A percentile compares a stretch with the other conserved stretches of the same genome.
Evolutionary conservation across 1,140 invertebrate genomes (phyloP).

Genomic region (Tetramorium simillimum): DNA sequence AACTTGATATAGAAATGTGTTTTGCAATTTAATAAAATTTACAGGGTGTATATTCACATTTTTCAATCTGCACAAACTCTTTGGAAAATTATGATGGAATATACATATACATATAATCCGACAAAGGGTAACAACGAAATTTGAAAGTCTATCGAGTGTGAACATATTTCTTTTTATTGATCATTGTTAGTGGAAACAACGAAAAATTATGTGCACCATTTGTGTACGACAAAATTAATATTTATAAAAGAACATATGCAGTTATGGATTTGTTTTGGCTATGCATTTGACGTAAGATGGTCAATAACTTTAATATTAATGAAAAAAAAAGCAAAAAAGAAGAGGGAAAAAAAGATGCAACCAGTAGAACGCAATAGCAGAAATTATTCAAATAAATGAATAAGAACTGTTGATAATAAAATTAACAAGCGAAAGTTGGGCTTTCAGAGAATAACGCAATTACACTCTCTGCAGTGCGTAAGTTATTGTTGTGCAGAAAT

Average conservation of each 20-base stretch:
- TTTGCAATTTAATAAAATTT: background rate
- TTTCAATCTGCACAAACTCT: background rate
- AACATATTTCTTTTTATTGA: background rate
- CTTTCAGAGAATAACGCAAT: background rate
- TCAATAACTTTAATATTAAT: background rate
- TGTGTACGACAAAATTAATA: background rate
- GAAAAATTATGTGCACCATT: background rate
- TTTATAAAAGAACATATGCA: background rate
- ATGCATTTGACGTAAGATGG: background rate
- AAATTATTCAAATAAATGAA: background rate
- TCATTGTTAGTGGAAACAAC: background rate
- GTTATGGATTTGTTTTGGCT: background rate
- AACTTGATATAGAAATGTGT: constrained; percentile 15
- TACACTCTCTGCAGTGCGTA: background rate
- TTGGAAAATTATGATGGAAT: constrained; percentile 7
- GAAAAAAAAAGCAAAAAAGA: background rate
- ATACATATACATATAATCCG: background rate
- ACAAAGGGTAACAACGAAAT: background rate
- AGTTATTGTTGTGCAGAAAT: background rate
- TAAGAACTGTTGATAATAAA: background rate
- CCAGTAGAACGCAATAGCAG: background rate
- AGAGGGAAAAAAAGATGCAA: background rate
- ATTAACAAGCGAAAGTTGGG: background rate
- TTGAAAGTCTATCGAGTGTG: background rate
- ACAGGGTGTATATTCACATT: background rate